Base-by-base conservation (phyloP, 2,113 vertebrate species). In the Oncorhynchus gorbuscha region DNA sequence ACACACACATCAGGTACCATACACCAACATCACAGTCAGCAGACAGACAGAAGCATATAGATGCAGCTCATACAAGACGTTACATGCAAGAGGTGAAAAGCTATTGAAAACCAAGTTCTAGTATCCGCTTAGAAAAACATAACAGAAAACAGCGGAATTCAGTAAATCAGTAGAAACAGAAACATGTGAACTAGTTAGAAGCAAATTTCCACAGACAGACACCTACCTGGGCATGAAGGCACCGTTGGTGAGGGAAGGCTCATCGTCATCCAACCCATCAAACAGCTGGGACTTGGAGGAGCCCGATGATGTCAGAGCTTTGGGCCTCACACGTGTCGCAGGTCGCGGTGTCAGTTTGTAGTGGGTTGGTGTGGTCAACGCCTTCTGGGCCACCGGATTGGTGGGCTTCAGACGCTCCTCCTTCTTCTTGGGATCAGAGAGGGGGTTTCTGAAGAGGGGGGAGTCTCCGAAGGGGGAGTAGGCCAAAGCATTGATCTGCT, bases 331-430 rank as follows among this genome's bases (percentile, higher is more conserved):
- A 1, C 97, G 82, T 6, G 96, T 96, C 0, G 97, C 97, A 0
- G 98, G 97, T 0, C 97, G 96, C 0, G 97, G 97, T 0, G 96
- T 99, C 82, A 99, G 87, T 83, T 97, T 98, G 92, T 99, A 99
- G 88, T 97, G 97, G 0, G 96, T 96, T 58, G 96, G 96, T 0
- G 96, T 98, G 0, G 95, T 97, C 78, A 99, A 81, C 24, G 98
- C 97, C 84, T 98, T 98, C 92, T 99, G 97, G 2, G 97, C 97
- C 0, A 96, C 96, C 0, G 97, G 98, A 87, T 98, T 99, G 16
- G 98, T 99, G 0, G 97, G 97, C 74, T 97, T 99, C 83, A 99
- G 92, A 71, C 96, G 95, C 98, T 99, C 97, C 72, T 99, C 97
- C 18, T 98, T 97, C 92, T 99, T 99, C 91, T 98, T 98, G 0